Percentiles rank a stretch among this genome's conserved stretches.
Conservation (phyloP, 2,888 invertebrate genomes). For the Zelleria hepariella region DNA sequence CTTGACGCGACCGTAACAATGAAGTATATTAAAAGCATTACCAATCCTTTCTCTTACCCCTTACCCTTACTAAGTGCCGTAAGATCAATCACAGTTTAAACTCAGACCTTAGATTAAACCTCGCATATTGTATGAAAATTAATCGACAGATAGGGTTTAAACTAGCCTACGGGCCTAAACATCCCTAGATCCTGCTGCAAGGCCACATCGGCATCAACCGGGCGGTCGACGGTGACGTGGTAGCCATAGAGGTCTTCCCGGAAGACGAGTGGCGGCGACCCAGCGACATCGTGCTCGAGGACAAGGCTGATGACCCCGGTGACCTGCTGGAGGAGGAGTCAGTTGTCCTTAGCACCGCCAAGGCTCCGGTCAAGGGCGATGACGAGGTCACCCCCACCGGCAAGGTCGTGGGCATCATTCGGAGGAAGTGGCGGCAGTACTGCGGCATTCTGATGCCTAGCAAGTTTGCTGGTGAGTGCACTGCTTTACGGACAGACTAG, state of each 20-base stretch:
- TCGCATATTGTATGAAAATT: too few species aligned
- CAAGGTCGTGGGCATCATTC: slow-evolving; percentile 89
- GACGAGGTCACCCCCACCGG: slow-evolving; percentile 64
- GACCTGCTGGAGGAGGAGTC: slow-evolving; percentile 76
- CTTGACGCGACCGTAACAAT: too few species aligned
- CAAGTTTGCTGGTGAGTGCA: slow-evolving; percentile 70
- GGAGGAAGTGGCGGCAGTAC: slow-evolving; percentile 97
- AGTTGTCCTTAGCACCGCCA: slow-evolving; percentile 38
- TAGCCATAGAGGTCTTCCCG: slow-evolving; percentile 91
- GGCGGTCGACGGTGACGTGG: slow-evolving; percentile 94
- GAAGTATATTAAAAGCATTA: too few species aligned
- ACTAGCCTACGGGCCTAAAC: too few species aligned
- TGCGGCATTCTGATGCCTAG: slow-evolving; percentile 94
- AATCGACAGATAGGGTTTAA: too few species aligned
- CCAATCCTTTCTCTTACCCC: too few species aligned
- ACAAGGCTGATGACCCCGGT: slow-evolving; percentile 80
- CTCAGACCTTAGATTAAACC: too few species aligned
- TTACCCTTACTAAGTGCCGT: too few species aligned
- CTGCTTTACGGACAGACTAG: too few species aligned
- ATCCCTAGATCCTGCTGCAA: slow-evolving; percentile 83
- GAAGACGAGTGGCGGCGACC: slow-evolving; percentile 93
- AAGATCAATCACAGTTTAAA: too few species aligned
- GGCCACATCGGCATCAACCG: slow-evolving; percentile 90
- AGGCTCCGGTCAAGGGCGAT: slow-evolving; percentile 28
- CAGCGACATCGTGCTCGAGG: slow-evolving; percentile 86